Percentiles rank a stretch among this genome's conserved stretches.
Evolutionary conservation across 2,113 vertebrate species (phyloP).

Genomic region (Entelurus aequoreus): DNA sequence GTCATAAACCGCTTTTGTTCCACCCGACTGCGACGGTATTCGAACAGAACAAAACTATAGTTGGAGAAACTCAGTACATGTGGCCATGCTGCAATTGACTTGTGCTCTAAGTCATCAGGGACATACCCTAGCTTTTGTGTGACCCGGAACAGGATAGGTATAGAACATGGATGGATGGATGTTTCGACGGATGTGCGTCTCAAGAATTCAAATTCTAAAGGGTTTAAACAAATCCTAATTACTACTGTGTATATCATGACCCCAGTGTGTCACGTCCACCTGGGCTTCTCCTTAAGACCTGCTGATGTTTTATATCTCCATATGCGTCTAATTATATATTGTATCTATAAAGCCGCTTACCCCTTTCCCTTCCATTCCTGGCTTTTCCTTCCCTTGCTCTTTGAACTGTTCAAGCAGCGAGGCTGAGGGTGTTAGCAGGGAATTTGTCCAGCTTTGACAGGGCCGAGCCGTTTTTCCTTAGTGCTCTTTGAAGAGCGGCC

Average conservation of each 20-base stretch:
- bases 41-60: neutral
- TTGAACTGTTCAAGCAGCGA: conserved; percentile 63
- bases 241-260: conserved; percentile 4
- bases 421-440: conserved; percentile 66
- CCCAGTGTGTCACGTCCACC: conserved; percentile 11
- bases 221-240: neutral
- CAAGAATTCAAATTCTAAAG: conserved; percentile 5
- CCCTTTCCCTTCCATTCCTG: conserved; percentile 32
- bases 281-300: conserved; percentile 12
- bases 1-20: too few species aligned
- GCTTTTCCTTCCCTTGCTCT: conserved; percentile 46
- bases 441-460: conserved; percentile 74
- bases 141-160: conserved; percentile 3
- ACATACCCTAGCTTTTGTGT: neutral
- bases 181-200: conserved; percentile 2
- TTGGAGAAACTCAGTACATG: neutral
- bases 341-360: conserved; percentile 15
- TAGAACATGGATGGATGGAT: neutral
- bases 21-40: too few species aligned
- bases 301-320: conserved; percentile 17
- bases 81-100: neutral
- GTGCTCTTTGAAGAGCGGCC: conserved; percentile 65
- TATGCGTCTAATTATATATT: conserved; percentile 7
- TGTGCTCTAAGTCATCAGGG: neutral
- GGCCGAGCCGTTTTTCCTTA: conserved; percentile 60